phyloP scores from a whole-genome alignment of 2,888 invertebrate species.

The Quadroppia sp. region DNA sequence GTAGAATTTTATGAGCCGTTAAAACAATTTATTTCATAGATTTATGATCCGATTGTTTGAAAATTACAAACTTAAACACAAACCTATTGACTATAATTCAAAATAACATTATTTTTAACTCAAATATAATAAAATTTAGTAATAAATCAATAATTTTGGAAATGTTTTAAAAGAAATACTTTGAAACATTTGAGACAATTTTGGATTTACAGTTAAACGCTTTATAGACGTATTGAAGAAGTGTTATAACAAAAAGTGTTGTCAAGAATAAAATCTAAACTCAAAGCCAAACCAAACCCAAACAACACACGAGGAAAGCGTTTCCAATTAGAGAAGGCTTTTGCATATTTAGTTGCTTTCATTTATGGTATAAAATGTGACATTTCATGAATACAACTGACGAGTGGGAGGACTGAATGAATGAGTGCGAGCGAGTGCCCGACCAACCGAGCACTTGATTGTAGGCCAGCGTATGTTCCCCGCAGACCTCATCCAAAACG shows the following conservation, averaged over 20 bases:
- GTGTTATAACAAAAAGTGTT: too few relatives aligned
- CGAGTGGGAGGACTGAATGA: slow-evolving; percentile 23
- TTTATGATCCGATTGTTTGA: not conserved
- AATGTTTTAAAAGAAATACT: too few relatives aligned
- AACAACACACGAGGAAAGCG: not conserved
- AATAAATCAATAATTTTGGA: too few relatives aligned
- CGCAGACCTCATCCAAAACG: slow-evolving; percentile 8
- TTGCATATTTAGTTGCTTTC: slow-evolving; percentile 18
- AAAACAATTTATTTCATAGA: not conserved
- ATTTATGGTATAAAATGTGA: not conserved
- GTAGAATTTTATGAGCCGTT: not conserved
- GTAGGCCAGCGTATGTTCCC: slow-evolving; percentile 8
- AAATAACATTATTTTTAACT: too few relatives aligned
- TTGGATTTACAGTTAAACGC: too few relatives aligned
- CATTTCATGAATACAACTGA: slow-evolving; percentile 1
- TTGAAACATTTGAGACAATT: too few relatives aligned
- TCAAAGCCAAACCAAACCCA: too few relatives aligned
- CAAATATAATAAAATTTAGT: too few relatives aligned
- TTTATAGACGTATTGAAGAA: too few relatives aligned
- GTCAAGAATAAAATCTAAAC: too few relatives aligned
- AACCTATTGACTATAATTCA: too few relatives aligned
- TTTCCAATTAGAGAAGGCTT: slow-evolving; percentile 24
- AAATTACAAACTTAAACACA: not conserved
- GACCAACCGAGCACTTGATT: not conserved
- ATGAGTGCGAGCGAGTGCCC: not conserved